phyloP scores from a whole-genome alignment of 2,113 vertebrate genomes.

The Suncus etruscus region DNA sequence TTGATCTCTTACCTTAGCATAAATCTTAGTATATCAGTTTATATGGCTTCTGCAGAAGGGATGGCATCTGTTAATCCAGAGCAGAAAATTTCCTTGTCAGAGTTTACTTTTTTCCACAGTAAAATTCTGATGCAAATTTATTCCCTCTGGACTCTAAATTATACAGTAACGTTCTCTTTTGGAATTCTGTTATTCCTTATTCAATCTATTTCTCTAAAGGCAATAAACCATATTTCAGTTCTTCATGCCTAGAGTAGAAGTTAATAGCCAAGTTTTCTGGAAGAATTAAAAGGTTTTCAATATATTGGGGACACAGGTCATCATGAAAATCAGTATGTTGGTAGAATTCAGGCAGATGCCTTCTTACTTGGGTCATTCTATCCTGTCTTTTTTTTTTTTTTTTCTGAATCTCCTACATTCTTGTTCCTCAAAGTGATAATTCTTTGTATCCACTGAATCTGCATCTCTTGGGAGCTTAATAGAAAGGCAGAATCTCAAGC shows the following conservation, averaged over 20 bases:
- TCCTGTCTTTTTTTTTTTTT: neutral
- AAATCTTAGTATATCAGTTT: constrained; percentile 6
- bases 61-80: neutral
- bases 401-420: neutral
- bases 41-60: neutral
- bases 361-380: neutral
- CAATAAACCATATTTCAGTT: neutral
- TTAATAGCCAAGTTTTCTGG: neutral
- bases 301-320: neutral
- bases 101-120: neutral
- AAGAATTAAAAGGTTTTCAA: constrained; percentile 7
- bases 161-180: neutral
- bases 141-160: neutral
- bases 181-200: neutral
- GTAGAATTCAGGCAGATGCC: neutral
- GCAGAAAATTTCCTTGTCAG: neutral
- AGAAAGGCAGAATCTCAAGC: neutral
- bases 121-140: neutral
- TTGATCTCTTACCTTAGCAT: constrained; percentile 41
- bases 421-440: neutral
- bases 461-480: neutral
- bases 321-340: neutral
- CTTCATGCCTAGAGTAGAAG: neutral
- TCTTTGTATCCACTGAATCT: neutral
- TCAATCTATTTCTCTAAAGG: constrained; percentile 36